Base-by-base conservation (phyloP, 2,113 vertebrate species). In the Megaceryle torquata region DNA sequence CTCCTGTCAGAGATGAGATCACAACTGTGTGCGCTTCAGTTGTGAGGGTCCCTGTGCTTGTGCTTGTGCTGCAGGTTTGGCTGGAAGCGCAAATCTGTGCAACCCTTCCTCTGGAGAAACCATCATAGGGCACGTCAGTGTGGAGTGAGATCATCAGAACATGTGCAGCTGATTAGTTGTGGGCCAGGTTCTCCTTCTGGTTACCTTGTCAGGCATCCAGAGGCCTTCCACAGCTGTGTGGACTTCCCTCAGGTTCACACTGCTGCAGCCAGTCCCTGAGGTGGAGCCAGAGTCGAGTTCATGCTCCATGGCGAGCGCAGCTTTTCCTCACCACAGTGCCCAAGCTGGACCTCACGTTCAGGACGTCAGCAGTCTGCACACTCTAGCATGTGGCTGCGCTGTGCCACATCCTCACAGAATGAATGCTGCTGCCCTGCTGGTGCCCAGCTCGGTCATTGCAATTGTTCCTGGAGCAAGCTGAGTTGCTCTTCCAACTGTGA, bases 221-320 rank as follows among this genome's bases (percentile, higher is more conserved):
- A 50, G 64, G 19, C 53, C 53, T 63, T 43, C 15, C 25, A 11
- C 29, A 57, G 71, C 70, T 35, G 33, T 8, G 18, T 9, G 29
- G 68, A 13, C 75, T 65, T 64, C 15, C 46, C 33, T 29, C 19
- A 46, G 51, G 24, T 51, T 63, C 5, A 1, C 28, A 6, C 8
- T 43, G 48, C 16, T 22, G 53, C 60, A 26, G 35, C 33, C 31
- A 29, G 31, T 25, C 26, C 3, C 26, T 8, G 68, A 14, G 31
- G 13, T 21, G 39, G 19, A 46, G 51, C 75, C 29, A 44, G 74
- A 70, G 75, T 4, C 17, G 44, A 57, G 43, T 33, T 54, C 10
- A 0, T 0, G 16, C 75, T 44, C 43, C 5, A 2, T 2, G 39
- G 56, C 1, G 2, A 63, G 37, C 29, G 8, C 69, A 41, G 69